Conservation (phyloP, 2,113 vertebrate genomes). For the Microcebus griseorufus region DNA sequence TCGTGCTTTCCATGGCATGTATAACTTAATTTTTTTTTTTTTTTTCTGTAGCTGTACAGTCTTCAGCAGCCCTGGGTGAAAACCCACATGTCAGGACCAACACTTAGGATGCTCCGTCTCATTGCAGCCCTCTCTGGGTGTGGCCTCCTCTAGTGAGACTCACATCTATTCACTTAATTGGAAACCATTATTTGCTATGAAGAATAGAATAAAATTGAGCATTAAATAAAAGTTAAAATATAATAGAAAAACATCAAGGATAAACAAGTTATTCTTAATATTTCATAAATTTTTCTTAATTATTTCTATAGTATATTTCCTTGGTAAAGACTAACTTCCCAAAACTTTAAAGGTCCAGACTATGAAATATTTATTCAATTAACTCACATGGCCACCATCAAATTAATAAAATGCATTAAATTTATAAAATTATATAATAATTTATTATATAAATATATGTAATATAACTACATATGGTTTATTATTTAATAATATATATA, state of each 20-base stretch:
- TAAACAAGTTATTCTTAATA: background rate
- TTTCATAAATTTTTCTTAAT: background rate
- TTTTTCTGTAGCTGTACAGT: background rate
- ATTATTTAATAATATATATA: background rate
- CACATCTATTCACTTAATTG: background rate
- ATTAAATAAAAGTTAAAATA: background rate
- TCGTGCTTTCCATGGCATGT: background rate
- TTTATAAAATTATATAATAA: background rate
- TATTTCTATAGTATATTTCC: background rate
- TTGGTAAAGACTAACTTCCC: background rate
- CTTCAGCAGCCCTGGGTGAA: background rate
- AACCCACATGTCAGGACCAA: background rate
- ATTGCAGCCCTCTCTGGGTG: background rate
- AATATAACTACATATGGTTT: background rate
- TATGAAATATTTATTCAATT: background rate
- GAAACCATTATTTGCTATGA: background rate
- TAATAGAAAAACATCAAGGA: background rate
- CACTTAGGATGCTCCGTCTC: background rate
- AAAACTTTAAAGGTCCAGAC: background rate
- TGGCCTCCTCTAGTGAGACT: background rate
- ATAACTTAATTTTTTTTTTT: background rate
- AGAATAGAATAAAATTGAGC: background rate
- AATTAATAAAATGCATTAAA: background rate
- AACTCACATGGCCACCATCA: background rate
- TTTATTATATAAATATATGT: no score